These are phyloP conservation scores for Eriocheir sinensis DNA, from an alignment of 1,140 invertebrate species.

Conservation along the genomic window DNA sequence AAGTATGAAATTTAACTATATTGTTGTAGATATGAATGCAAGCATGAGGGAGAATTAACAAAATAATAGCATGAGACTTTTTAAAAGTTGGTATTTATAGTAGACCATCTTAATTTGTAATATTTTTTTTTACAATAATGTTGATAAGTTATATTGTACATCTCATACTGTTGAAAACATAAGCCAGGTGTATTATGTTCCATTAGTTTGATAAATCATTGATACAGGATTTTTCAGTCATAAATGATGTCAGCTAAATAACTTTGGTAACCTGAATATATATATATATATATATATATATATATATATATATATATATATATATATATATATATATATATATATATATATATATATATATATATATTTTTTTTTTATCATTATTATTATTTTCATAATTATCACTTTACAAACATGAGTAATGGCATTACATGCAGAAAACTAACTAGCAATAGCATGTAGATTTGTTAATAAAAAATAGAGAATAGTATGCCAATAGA, in stretches of 20 bases:
- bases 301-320: conserved; percentile 52
- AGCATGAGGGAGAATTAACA: too few relatives aligned
- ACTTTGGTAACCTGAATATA: not conserved
- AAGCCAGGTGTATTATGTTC: not conserved
- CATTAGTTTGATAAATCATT: not conserved
- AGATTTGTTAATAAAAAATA: too few relatives aligned
- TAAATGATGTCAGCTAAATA: not conserved
- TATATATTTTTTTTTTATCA: not conserved
- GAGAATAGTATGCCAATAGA: too few relatives aligned
- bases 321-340: conserved; percentile 54
- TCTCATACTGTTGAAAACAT: not conserved
- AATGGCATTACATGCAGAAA: too few relatives aligned
- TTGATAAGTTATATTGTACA: not conserved
- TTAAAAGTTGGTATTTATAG: too few relatives aligned
- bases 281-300: conserved; percentile 12
- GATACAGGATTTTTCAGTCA: not conserved
- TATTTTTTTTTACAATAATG: not conserved
- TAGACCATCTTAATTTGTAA: not conserved
- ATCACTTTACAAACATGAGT: too few relatives aligned
- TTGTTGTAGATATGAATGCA: too few relatives aligned
- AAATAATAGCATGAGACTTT: too few relatives aligned
- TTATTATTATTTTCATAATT: too few relatives aligned
- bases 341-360: conserved; percentile 30
- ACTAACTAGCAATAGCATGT: too few relatives aligned
- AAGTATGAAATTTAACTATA: too few relatives aligned